phyloP scores from a whole-genome alignment of 2,888 invertebrate genomes.

The Molorchus minor region DNA sequence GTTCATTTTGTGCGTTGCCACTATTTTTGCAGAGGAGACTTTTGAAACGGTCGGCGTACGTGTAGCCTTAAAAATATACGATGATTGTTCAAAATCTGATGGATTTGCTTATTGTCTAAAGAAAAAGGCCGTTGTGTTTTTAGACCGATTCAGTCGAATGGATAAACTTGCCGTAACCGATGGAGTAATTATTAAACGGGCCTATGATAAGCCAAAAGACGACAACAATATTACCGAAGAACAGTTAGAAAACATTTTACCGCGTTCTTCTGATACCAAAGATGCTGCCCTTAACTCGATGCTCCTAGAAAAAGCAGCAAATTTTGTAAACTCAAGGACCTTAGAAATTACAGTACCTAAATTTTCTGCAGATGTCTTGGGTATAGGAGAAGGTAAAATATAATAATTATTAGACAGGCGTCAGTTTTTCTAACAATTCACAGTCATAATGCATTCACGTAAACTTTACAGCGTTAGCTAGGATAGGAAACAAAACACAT shows the following conservation, averaged over 20 bases:
- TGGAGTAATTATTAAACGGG: constrained; percentile 73
- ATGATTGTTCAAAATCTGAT: constrained; percentile 77
- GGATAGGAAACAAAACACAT: too few relatives aligned
- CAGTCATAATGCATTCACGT: too few relatives aligned
- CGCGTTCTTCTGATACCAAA: constrained; percentile 72
- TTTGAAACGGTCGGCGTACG: constrained; percentile 70
- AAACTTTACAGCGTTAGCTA: too few relatives aligned
- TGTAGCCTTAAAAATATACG: constrained; percentile 76
- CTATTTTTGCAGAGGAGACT: constrained; percentile 52
- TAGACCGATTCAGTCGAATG: constrained; percentile 79
- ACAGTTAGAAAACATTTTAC: constrained; percentile 74
- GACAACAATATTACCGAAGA: constrained; percentile 67
- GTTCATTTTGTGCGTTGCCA: constrained; percentile 52
- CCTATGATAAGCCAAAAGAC: constrained; percentile 61
- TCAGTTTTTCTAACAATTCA: too few relatives aligned
- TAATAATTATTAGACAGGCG: too few relatives aligned
- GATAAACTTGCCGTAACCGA: constrained; percentile 71
- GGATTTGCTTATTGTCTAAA: constrained; percentile 80
- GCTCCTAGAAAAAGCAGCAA: constrained; percentile 75
- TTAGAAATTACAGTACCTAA: constrained; percentile 81
- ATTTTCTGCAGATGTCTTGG: constrained; percentile 64
- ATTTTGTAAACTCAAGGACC: constrained; percentile 78
- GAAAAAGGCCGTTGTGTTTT: constrained; percentile 82
- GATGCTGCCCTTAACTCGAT: constrained; percentile 75
- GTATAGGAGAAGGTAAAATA: constrained; percentile 76